Conservation (phyloP, 2,113 vertebrate species). For the Carassius carassius region DNA sequence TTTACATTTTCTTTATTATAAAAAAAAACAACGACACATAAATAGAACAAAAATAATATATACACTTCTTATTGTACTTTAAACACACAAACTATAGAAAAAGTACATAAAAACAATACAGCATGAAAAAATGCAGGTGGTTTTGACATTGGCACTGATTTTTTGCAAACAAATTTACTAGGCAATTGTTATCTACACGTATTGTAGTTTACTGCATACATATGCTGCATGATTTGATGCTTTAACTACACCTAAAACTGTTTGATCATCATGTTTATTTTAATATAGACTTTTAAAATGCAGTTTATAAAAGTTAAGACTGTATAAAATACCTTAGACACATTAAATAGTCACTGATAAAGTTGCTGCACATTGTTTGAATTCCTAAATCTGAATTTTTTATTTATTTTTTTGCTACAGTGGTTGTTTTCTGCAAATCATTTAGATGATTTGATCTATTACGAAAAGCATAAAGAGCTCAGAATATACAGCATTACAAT, state of each 20-base stretch:
- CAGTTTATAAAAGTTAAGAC: conserved; percentile 16
- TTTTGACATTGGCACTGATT: conserved; percentile 38
- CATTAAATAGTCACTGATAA: conserved; percentile 20
- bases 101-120: conserved; percentile 32
- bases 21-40: neutral
- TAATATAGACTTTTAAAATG: conserved; percentile 18
- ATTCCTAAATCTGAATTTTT: conserved; percentile 7
- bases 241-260: neutral
- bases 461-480: neutral
- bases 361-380: neutral
- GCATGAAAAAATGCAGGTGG: conserved; percentile 30
- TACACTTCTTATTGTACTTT: conserved; percentile 42
- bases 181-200: conserved; percentile 9
- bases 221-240: neutral
- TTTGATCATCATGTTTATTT: conserved; percentile 25
- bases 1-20: neutral
- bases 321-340: conserved; percentile 34
- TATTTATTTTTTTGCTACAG: conserved; percentile 24
- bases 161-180: neutral
- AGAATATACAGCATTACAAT: conserved; percentile 24
- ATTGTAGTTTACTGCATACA: conserved; percentile 12
- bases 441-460: conserved; percentile 27
- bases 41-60: conserved; percentile 14
- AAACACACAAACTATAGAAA: conserved; percentile 31
- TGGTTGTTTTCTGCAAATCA: neutral